Conservation (phyloP, 2,888 invertebrate genomes). For the Monoplex corrugatus region DNA sequence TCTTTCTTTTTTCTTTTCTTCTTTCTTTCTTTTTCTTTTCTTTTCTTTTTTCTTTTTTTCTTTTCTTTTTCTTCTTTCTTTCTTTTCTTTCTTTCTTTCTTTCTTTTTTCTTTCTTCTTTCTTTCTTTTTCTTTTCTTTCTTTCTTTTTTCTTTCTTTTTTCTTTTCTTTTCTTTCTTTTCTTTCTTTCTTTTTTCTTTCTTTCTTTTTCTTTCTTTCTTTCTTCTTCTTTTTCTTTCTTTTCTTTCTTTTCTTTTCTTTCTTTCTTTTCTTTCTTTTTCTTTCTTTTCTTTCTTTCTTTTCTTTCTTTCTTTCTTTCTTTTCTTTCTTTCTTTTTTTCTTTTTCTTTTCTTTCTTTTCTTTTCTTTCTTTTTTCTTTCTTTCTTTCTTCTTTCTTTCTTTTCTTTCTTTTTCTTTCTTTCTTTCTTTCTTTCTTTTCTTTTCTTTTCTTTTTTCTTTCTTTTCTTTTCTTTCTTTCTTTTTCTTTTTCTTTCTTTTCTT, state of each 20-base stretch:
- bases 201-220: too few relatives aligned
- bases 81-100: too few relatives aligned
- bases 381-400: not conserved
- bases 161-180: not conserved
- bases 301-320: not conserved
- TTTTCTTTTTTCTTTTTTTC: not conserved
- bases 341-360: not conserved
- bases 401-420: not conserved
- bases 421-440: not conserved
- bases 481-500: not conserved
- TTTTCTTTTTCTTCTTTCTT: not conserved
- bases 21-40: not conserved
- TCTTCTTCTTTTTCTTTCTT: not conserved
- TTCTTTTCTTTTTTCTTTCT: not conserved
- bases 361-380: not conserved
- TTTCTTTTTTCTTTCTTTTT: too few relatives aligned
- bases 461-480: not conserved
- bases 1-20: not conserved
- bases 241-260: not conserved
- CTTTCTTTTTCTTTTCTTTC: not conserved
- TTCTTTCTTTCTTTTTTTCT: not conserved
- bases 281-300: not conserved
- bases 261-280: not conserved
- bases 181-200: not conserved
- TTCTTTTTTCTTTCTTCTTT: too few relatives aligned